phyloP scores from a whole-genome alignment of 1,140 invertebrate genomes.

The Monochamus saltuarius region DNA sequence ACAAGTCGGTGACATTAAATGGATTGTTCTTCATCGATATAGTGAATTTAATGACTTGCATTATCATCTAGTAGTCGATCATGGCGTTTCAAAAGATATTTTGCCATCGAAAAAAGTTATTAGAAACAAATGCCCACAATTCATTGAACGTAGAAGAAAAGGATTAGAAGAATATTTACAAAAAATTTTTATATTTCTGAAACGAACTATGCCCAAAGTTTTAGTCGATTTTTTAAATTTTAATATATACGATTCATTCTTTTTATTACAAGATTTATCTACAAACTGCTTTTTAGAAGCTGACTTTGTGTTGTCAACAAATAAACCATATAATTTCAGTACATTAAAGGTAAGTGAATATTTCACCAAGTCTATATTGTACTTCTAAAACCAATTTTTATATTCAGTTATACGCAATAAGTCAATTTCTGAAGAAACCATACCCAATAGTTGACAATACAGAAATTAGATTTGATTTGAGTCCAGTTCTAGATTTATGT shows the following conservation, averaged over 20 bases:
- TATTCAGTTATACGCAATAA: constrained; percentile 83
- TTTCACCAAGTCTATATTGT: constrained; percentile 4
- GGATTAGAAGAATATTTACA: constrained; percentile 81
- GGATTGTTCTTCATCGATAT: constrained; percentile 83
- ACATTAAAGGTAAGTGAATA: constrained; percentile 68
- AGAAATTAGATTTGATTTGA: constrained; percentile 76
- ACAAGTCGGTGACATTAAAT: constrained; percentile 68
- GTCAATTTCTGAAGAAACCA: constrained; percentile 81
- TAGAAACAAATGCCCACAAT: constrained; percentile 66
- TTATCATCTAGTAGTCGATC: constrained; percentile 74
- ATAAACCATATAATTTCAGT: constrained; percentile 65
- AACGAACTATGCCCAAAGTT: constrained; percentile 70
- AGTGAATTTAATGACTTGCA: constrained; percentile 88
- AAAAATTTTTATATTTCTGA: constrained; percentile 71
- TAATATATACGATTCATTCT: constrained; percentile 80
- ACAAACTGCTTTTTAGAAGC: constrained; percentile 70
- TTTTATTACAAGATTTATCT: constrained; percentile 76
- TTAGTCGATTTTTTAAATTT: constrained; percentile 79
- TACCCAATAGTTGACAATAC: constrained; percentile 69
- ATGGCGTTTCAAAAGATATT: constrained; percentile 78
- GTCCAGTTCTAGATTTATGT: constrained; percentile 87
- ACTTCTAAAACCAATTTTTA: constrained; percentile 33
- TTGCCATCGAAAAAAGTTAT: constrained; percentile 88
- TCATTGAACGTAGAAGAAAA: constrained; percentile 79
- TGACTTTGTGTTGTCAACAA: constrained; percentile 62